Percentiles rank a stretch among this genome's conserved stretches.
phyloP scores from a whole-genome alignment of 2,113 vertebrate genomes.

The Bos indicus region DNA sequence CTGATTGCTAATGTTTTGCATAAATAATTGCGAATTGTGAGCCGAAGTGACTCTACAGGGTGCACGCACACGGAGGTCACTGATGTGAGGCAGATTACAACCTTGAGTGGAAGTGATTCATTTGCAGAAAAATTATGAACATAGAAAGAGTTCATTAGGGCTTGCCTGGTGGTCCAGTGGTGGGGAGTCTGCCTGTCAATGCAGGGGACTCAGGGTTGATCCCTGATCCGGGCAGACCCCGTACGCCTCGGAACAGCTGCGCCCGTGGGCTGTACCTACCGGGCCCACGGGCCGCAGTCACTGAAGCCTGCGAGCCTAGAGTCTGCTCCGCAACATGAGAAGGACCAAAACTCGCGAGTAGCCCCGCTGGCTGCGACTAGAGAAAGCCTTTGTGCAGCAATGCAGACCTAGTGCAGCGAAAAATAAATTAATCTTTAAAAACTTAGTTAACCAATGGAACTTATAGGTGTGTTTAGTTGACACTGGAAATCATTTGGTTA shows the following conservation, averaged over 20 bases:
- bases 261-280: not conserved
- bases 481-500: not conserved
- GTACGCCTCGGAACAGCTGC: fast-evolving
- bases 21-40: not conserved
- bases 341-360: fast-evolving
- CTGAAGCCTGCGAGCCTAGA: not conserved
- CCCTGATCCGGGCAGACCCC: not conserved
- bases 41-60: not conserved
- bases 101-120: not conserved
- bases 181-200: not conserved
- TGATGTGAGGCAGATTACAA: not conserved
- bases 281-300: not conserved
- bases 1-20: not conserved
- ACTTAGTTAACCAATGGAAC: not conserved
- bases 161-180: not conserved
- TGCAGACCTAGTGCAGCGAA: not conserved
- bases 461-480: not conserved
- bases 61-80: not conserved
- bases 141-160: not conserved
- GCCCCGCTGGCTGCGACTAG: not conserved
- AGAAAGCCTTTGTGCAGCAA: not conserved
- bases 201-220: not conserved
- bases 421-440: not conserved
- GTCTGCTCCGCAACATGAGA: not conserved
- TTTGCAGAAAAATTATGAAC: not conserved